Evolutionary conservation across 2,797 vertebrate species (phyloP), one percentile per base, ranked within the genome.

Genomic region (Hipposideros larvatus): DNA sequence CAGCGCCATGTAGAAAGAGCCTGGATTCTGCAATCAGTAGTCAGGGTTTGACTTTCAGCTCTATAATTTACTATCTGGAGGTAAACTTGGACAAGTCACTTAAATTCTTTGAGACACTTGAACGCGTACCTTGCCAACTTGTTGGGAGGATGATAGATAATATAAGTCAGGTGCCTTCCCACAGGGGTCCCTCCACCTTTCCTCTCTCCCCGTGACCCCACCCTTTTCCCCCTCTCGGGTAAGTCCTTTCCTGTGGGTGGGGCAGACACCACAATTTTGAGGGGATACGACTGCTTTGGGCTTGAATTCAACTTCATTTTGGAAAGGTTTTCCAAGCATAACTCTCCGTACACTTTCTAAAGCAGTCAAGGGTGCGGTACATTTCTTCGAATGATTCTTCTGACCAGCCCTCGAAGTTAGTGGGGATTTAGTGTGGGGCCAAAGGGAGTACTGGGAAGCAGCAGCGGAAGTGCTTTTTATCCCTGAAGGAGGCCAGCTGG

Each of bases 401-500:
- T 90, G n/a, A 78, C 31, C 37, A 57, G 61, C 46, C 66, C 75
- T 3, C 2, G 0, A 57, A 63, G 89, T 73, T 15, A 66, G 37
- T 26, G 8, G 14, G 70, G 43, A 19, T 91, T 91, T 59, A 8
- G 48, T 80, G 48, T 80, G 83, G 79, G 71, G 79, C 95, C 96
- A 70, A 28, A 46, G 92, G 78, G 80, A 88, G 34, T 34, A 1
- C 61, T 80, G 87, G 53, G 78, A 97, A 90, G 79, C 79, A 61
- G 84, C 37, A 11, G 75, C 46, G 80, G 91, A 96, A 85, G 87
- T 73, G 87, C 71, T 94, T 87, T 79, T 94, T 77, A 84, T 83
- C 77, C 82, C 92, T 87, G 75, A 95, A 91, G 95, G 80, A 70
- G 85, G 94, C 95, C 94, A 95, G 85, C 95, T 97, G 97, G 95